Evolutionary conservation across 2,797 vertebrate species (phyloP).

Genomic region (Hippoglossus hippoglossus): DNA sequence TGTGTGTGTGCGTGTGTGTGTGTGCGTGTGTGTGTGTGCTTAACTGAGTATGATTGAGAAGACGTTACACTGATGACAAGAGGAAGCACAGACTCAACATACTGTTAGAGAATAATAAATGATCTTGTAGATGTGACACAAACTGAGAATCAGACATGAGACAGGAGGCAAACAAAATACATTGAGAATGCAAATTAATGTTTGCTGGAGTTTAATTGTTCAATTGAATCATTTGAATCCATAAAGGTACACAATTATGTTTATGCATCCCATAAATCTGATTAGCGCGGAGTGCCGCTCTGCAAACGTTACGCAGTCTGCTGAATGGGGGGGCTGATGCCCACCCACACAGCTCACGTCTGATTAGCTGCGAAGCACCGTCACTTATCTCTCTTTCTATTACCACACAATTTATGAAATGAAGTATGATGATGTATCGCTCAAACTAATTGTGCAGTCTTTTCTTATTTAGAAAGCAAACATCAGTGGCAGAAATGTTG

Average conservation of each 20-base stretch:
- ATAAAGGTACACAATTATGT: conserved; percentile 70
- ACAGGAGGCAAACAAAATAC: neutral
- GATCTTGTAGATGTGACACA: neutral
- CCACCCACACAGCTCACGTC: conserved; percentile 56
- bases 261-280: conserved; percentile 73
- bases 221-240: conserved; percentile 61
- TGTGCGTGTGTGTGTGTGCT: conserved; percentile 9
- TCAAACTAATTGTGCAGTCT: conserved; percentile 22
- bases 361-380: conserved; percentile 57
- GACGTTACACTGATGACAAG: conserved; percentile 4
- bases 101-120: neutral
- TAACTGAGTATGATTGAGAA: neutral
- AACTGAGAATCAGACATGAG: neutral
- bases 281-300: conserved; percentile 57
- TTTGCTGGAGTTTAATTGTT: conserved; percentile 72
- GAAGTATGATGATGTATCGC: conserved; percentile 39
- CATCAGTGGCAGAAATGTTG: conserved; percentile 4
- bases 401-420: conserved; percentile 38
- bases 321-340: conserved; percentile 53
- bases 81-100: neutral
- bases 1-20: conserved; percentile 15
- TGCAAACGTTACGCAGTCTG: conserved; percentile 43
- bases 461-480: conserved; percentile 34
- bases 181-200: conserved; percentile 48
- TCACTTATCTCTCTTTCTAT: conserved; percentile 56